phyloP scores from a whole-genome alignment of 2,113 vertebrate genomes.

The Austrofundulus limnaeus region DNA sequence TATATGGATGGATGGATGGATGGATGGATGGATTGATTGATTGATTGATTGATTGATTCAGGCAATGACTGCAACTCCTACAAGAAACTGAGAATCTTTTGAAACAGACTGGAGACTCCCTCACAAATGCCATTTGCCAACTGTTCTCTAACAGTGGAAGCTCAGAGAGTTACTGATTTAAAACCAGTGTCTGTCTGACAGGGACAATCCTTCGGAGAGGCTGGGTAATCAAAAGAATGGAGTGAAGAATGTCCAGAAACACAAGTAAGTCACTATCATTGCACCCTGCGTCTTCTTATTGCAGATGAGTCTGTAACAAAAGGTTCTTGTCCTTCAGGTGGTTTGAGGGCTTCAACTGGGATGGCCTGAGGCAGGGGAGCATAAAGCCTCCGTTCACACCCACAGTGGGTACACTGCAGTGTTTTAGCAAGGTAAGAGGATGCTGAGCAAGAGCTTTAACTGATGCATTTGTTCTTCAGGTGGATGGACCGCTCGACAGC shows the following conservation, averaged over 20 bases:
- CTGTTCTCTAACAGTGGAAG: no score
- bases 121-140: no score
- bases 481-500: conserved; percentile 75
- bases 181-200: conserved; percentile 25
- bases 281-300: neutral
- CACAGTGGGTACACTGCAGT: conserved; percentile 38
- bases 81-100: no score
- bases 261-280: conserved; percentile 71
- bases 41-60: no score
- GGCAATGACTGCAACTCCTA: no score
- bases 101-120: no score
- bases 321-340: conserved; percentile 66
- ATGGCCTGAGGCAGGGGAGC: conserved; percentile 74
- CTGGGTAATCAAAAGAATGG: conserved; percentile 78
- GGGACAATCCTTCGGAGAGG: conserved; percentile 77
- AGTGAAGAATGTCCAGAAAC: conserved; percentile 78
- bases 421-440: neutral
- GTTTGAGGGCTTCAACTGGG: conserved; percentile 84
- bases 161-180: no score
- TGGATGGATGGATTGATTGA: no score
- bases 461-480: conserved; percentile 35
- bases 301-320: conserved; percentile 9
- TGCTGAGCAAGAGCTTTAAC: neutral
- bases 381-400: conserved; percentile 69
- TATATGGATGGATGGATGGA: no score